Base-by-base conservation (phyloP, 1,140 invertebrate genomes). In the Cheumatopsyche charites region DNA sequence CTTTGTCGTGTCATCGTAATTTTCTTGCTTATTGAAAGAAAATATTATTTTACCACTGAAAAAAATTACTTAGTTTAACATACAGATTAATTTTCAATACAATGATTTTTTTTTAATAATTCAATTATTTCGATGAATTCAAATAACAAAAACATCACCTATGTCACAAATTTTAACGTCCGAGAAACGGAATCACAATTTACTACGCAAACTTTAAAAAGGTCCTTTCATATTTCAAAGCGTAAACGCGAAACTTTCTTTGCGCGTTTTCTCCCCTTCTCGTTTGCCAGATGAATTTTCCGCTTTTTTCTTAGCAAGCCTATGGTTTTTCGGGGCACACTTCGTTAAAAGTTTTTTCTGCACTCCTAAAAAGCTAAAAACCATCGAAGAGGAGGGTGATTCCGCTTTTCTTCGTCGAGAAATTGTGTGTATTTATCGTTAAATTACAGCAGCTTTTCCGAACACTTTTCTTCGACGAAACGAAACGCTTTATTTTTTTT, bases 181-280 rank as follows among this genome's bases (percentile, higher is more conserved):
- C 55, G 13, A 19, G 21, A 21, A 61, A 21, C 13, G 62, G 7
- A 36, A 21, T 13, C 62, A 11, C 11, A 21, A 61, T 61, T 65
- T 65, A 42, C 17, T 3, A 47, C 36, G 58, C 65, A 42, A 41
- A 62, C 61, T 62, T 70, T 62, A 62, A 62, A 43, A 52, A 9
- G 29, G 55, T 29, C 17, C 55, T 70, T 70, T 62, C 68, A 62
- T 45, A 70, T 70, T 70, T 70, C 58, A 62, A 70, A 70, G 42
- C 52, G 58, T 62, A 62, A 70, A 26, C 47, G 47, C n/a, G 13
- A 70, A 70, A 70, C 17, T 70, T 70, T 70, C 12, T 25, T 36
- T 47, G 6, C 19, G 25, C 17, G 6, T 7, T 17, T 36, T 9
- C 29, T 9, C 29, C 29, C 29, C 29, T 36, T 9, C 29, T 36